Evolutionary conservation across 2,888 invertebrate genomes (phyloP).

Genomic region (Schrankia costaestrigalis): DNA sequence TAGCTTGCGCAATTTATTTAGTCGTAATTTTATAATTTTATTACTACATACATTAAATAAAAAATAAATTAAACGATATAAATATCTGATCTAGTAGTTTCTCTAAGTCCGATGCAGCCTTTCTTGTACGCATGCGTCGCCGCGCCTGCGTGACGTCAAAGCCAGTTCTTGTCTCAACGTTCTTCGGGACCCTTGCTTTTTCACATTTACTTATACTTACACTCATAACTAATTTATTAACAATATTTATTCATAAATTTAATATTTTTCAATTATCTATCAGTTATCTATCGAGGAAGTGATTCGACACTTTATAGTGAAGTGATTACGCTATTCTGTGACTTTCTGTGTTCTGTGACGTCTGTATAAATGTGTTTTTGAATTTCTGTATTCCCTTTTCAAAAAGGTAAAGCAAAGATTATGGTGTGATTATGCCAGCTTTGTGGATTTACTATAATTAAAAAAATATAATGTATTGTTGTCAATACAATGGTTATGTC

Average conservation of each 20-base stretch:
- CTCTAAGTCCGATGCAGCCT: conserved; percentile 37
- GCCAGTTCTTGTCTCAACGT: conserved; percentile 52
- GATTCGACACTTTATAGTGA: too few relatives aligned
- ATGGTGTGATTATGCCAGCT: background rate
- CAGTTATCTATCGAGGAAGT: too few relatives aligned
- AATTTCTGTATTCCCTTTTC: too few relatives aligned
- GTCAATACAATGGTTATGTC: conserved; percentile 21
- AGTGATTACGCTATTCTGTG: too few relatives aligned
- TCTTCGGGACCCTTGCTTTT: conserved; percentile 45
- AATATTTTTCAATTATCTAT: conserved; percentile 4
- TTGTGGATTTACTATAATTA: background rate
- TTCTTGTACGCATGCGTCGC: conserved; percentile 62
- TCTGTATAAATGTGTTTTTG: too few relatives aligned
- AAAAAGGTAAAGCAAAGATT: too few relatives aligned
- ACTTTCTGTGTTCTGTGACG: too few relatives aligned
- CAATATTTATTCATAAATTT: conserved; percentile 12
- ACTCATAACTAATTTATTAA: conserved; percentile 4
- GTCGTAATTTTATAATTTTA: too few relatives aligned
- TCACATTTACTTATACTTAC: conserved; percentile 15
- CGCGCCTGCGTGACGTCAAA: conserved; percentile 69
- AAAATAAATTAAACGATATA: too few relatives aligned
- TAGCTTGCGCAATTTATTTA: too few relatives aligned
- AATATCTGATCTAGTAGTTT: conserved; percentile 35
- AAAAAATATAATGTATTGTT: conserved; percentile 16
- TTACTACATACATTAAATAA: too few relatives aligned